Evolutionary conservation across 2,888 invertebrate species (phyloP), one percentile per base, ranked within the genome.

Genomic region (Orthosia gracilis): DNA sequence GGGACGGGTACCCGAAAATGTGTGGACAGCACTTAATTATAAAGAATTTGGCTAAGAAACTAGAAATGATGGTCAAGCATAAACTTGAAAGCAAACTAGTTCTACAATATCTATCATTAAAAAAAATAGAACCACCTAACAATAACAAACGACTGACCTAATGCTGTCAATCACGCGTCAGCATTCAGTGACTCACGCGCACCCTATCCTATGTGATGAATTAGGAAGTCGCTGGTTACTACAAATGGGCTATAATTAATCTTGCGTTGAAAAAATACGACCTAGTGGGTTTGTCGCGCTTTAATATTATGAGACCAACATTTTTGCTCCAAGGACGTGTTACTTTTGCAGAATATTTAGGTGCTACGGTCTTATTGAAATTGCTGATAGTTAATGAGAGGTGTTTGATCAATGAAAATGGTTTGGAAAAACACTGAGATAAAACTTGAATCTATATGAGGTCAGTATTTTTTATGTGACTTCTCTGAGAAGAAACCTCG

Each of bases 221-320:
- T 84, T 86, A 86, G 86, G 88, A 86, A 86, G 88, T 86, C 21
- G 71, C 61, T 76, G 68, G 79, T 86, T 85, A 80, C 64, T 67
- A 81, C 68, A 85, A 86, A 75, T 85, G 26, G 71, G 79, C 47
- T 71, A 70, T 76, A 87, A 86, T 87, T 87, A 87, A 83, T 78
- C 70, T 78, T 80, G 78, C 31, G 50, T 66, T 73, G 55, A 62
- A 47, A 47, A 17, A 64, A 26, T 40, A 40, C 12, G 47, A 31
- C 31, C 21, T 54, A 40, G 26, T 76, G 62, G 23, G 21, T 50
- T 62, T 50, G 64, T 54, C 40, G n/a, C 63, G 61, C 17, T 47
- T 62, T n/a, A 47, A 59, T 12, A 15, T 12, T 9, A 71, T 26
- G 17, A 40, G 21, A 31, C 45, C 31, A 31, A 50, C 47, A 4